phyloP scores from a whole-genome alignment of 1,140 invertebrate genomes.

The Bombus impatiens region DNA sequence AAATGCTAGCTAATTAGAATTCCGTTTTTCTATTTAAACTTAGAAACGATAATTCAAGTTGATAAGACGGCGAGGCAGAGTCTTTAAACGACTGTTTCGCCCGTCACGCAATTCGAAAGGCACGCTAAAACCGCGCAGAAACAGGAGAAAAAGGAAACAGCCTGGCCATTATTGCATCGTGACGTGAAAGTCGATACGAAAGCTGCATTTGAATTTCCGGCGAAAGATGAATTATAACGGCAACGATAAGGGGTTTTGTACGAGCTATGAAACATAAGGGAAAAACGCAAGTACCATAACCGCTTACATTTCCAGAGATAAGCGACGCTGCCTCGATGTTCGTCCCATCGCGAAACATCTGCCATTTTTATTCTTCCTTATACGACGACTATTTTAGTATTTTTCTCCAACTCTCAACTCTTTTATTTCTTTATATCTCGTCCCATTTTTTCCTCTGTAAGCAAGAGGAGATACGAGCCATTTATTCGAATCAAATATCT shows the following conservation, averaged over 20 bases:
- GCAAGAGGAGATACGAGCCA: background rate
- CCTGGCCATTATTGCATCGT: conserved; percentile 15
- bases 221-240: conserved; percentile 24
- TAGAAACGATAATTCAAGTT: background rate
- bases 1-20: background rate
- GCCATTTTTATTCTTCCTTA: background rate
- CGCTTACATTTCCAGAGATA: conserved; percentile 28
- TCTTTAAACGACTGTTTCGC: background rate
- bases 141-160: background rate
- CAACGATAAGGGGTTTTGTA: conserved; percentile 17
- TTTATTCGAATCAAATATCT: background rate
- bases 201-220: conserved; percentile 16
- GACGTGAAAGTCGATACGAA: conserved; percentile 25
- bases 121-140: background rate
- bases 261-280: conserved; percentile 35
- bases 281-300: conserved; percentile 26
- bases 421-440: background rate
- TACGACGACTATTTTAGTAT: no score
- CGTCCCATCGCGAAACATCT: background rate
- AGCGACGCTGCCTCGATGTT: background rate
- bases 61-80: background rate
- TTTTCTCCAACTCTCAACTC: background rate
- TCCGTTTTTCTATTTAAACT: background rate
- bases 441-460: background rate
- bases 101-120: conserved; percentile 5